phyloP scores from a whole-genome alignment of 2,888 invertebrate species.

The Hemaris fuciformis region DNA sequence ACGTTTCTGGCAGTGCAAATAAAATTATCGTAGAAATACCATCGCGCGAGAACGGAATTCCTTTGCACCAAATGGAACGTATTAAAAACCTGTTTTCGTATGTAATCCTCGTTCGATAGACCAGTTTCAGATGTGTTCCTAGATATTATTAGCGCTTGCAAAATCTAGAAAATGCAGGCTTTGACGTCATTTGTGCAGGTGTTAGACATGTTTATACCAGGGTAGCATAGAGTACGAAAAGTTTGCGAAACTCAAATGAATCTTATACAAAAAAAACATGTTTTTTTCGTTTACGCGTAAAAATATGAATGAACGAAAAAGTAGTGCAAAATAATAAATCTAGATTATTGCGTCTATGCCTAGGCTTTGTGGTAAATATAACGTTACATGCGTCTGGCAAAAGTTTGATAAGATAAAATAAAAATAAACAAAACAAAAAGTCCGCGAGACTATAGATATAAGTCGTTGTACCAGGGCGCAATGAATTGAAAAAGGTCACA shows the following conservation, averaged over 20 bases:
- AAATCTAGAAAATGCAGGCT: neutral
- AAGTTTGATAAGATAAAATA: neutral
- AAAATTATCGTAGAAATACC: too few species aligned
- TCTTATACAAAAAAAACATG: too few species aligned
- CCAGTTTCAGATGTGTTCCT: neutral
- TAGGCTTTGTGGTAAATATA: neutral
- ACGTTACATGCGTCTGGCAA: neutral
- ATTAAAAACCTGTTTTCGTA: neutral
- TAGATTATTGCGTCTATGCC: too few species aligned
- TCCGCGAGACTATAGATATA: neutral
- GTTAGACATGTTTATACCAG: neutral
- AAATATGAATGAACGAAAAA: too few species aligned
- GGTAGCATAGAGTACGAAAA: neutral
- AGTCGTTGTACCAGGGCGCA: constrained; percentile 43
- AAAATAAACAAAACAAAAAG: neutral
- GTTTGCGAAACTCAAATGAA: neutral
- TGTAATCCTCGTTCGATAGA: neutral
- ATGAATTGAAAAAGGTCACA: constrained; percentile 35
- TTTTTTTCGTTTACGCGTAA: too few species aligned
- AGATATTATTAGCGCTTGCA: constrained; percentile 1
- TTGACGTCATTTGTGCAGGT: neutral
- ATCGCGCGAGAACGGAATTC: too few species aligned
- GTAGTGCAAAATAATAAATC: too few species aligned
- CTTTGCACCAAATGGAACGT: neutral
- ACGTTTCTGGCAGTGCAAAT: too few species aligned